A percentile compares a stretch with the other conserved stretches of the same genome.
Evolutionary conservation across 53 echinoderm and acorn worm genomes (phyloP).

Genomic region (Temnopleurus reevesii): DNA sequence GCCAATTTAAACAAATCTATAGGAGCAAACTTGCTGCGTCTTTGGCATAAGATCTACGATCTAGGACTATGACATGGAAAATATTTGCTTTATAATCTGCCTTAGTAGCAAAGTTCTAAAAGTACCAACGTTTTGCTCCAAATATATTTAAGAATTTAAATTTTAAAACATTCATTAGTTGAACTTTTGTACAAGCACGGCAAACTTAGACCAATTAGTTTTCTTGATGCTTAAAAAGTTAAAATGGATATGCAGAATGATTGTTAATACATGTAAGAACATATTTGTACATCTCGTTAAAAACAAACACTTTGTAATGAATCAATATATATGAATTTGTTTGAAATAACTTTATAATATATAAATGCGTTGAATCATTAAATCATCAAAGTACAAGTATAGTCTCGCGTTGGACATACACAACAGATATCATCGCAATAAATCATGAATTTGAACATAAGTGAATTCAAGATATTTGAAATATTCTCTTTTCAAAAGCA

Average conservation of each 20-base stretch:
- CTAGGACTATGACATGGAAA: background rate
- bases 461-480: conserved; percentile 11
- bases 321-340: conserved; percentile 35
- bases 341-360: conserved; percentile 38
- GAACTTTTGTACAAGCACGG: conserved; percentile 37
- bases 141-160: background rate
- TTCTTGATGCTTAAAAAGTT: background rate
- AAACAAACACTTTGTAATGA: conserved; percentile 27
- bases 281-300: conserved; percentile 25
- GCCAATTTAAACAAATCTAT: background rate
- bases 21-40: background rate
- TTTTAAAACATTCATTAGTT: background rate
- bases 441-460: conserved; percentile 1
- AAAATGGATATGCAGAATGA: conserved; percentile 19
- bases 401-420: background rate
- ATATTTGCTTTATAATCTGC: background rate
- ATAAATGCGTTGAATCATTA: conserved; percentile 28
- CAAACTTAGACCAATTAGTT: conserved; percentile 11
- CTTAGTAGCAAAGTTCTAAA: background rate
- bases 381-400: conserved; percentile 15
- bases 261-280: conserved; percentile 17
- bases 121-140: conserved; percentile 15
- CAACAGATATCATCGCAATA: conserved; percentile 12
- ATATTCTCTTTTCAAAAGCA: background rate
- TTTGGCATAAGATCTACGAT: conserved; percentile 21